Evolutionary conservation across 2,888 invertebrate species (phyloP).

Genomic region (Eucriotettix oculatus): DNA sequence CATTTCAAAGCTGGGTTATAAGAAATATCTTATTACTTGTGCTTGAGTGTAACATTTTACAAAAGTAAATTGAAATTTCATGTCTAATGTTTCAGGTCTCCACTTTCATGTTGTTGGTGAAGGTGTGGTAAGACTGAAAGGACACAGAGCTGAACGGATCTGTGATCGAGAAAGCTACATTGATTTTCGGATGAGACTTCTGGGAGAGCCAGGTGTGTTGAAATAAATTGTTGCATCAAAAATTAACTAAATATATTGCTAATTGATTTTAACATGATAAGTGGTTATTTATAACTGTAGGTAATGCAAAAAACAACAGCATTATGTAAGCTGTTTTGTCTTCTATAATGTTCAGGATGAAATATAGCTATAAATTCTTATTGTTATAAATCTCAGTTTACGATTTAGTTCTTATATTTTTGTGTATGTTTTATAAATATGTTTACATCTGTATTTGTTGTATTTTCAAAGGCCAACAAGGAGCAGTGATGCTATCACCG

Average conservation of each 20-base stretch:
- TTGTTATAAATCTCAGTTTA: too few species aligned
- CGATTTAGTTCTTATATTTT: too few species aligned
- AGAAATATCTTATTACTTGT: too few species aligned
- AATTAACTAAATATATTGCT: background rate
- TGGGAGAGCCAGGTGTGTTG: constrained; percentile 62
- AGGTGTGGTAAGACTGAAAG: constrained; percentile 76
- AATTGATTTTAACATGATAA: background rate
- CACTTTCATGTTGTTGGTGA: constrained; percentile 91
- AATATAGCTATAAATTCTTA: too few species aligned
- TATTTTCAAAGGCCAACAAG: constrained; percentile 52
- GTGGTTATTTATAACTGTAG: background rate
- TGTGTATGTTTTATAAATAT: too few species aligned
- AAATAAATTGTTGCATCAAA: too few species aligned
- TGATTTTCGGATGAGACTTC: constrained; percentile 81
- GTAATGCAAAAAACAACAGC: too few species aligned
- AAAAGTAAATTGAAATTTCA: too few species aligned
- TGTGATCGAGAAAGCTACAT: constrained; percentile 89
- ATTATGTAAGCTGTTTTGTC: too few species aligned
- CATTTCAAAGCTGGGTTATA: too few species aligned
- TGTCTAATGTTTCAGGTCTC: constrained; percentile 42
- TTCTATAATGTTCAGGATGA: too few species aligned
- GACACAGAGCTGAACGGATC: constrained; percentile 65
- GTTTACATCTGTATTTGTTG: background rate
- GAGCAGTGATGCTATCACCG: constrained; percentile 67
- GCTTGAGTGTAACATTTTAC: too few species aligned